Conservation (phyloP, 2,797 vertebrate genomes). For the Odontamblyopus rebecca region DNA sequence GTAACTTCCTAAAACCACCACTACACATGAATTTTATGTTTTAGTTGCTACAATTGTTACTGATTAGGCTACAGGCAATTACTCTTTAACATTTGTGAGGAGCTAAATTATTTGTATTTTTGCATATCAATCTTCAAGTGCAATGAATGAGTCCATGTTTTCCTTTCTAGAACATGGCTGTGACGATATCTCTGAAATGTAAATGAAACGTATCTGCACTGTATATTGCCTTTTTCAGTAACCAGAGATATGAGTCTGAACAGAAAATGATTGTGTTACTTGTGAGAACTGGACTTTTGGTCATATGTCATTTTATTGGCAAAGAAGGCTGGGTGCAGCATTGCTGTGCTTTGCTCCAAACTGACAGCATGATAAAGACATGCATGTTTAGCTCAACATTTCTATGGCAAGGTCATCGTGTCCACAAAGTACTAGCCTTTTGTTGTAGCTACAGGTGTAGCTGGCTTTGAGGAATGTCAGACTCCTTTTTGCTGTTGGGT, state of each 20-base stretch:
- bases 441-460: conserved; percentile 24
- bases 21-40: not conserved
- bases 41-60: not conserved
- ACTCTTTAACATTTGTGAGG: not conserved
- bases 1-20: not conserved
- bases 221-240: conserved; percentile 44
- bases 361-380: conserved; percentile 52
- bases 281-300: conserved; percentile 22
- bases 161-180: conserved; percentile 23
- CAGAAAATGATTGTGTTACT: conserved; percentile 32
- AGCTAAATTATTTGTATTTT: conserved; percentile 13
- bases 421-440: conserved; percentile 23
- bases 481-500: conserved; percentile 20
- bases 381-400: conserved; percentile 47
- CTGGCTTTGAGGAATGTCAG: conserved; percentile 18
- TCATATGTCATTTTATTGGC: conserved; percentile 33
- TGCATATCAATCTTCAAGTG: conserved; percentile 49
- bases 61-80: not conserved
- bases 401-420: conserved; percentile 28
- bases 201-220: conserved; percentile 25
- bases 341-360: conserved; percentile 34
- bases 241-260: conserved; percentile 18
- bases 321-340: conserved; percentile 18
- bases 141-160: conserved; percentile 44
- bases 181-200: conserved; percentile 34